Conservation (phyloP, 2,113 vertebrate genomes). For the Pithys albifrons region DNA sequence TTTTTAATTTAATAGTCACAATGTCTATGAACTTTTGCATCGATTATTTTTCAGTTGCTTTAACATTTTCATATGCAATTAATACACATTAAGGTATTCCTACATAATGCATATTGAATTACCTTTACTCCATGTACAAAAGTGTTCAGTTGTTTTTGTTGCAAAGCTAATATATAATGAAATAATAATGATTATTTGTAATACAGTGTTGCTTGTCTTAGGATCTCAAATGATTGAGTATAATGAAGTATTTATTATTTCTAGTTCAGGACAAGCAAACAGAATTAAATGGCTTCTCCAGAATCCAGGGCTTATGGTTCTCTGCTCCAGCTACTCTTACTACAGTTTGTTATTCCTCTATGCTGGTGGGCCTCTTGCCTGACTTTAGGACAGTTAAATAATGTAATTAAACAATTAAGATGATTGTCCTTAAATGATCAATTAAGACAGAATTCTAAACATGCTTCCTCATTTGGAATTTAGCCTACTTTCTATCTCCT, state of each 20-base stretch:
- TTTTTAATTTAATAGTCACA: background rate
- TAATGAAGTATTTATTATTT: slow-evolving; percentile 68
- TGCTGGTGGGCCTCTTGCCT: slow-evolving; percentile 65
- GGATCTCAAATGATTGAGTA: slow-evolving; percentile 39
- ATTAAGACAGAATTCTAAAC: slow-evolving; percentile 65
- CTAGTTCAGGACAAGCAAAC: slow-evolving; percentile 62
- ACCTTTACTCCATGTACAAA: background rate
- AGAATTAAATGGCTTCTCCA: slow-evolving; percentile 55
- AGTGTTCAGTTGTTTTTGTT: background rate
- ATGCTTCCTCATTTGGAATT: slow-evolving; percentile 47
- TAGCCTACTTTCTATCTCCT: slow-evolving; percentile 41
- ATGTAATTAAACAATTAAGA: slow-evolving; percentile 67
- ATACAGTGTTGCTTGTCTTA: slow-evolving; percentile 29
- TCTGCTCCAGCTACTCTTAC: slow-evolving; percentile 37
- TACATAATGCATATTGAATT: background rate
- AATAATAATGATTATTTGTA: slow-evolving; percentile 56
- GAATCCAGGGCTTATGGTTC: slow-evolving; percentile 18
- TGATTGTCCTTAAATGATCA: slow-evolving; percentile 64
- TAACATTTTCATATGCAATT: background rate
- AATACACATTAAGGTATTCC: background rate
- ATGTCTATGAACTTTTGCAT: background rate
- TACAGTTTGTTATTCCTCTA: slow-evolving; percentile 68
- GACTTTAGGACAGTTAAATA: slow-evolving; percentile 61
- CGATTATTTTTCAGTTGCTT: background rate
- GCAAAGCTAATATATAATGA: slow-evolving; percentile 16